Conservation (phyloP, 2,888 invertebrate species). For the Xylocampa areola region DNA sequence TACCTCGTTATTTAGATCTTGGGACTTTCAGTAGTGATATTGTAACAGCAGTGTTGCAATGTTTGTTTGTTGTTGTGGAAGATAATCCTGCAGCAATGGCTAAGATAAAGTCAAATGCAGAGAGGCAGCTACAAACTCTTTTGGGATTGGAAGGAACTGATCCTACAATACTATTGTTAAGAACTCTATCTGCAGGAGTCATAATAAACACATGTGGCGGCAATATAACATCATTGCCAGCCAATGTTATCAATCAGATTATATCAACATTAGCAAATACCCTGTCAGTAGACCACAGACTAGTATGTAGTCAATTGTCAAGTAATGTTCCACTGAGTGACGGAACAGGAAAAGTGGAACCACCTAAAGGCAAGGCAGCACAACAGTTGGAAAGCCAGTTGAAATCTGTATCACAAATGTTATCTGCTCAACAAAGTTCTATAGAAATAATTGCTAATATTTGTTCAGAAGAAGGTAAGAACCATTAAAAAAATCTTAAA, state of each 20-base stretch:
- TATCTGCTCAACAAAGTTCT: slow-evolving; percentile 92
- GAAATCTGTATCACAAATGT: slow-evolving; percentile 85
- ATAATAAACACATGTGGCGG: slow-evolving; percentile 88
- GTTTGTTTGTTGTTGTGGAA: slow-evolving; percentile 92
- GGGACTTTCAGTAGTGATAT: slow-evolving; percentile 89
- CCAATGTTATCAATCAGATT: slow-evolving; percentile 84
- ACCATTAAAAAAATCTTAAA: not conserved
- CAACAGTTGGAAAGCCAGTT: slow-evolving; percentile 84
- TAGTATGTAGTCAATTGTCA: slow-evolving; percentile 83
- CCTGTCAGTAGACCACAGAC: slow-evolving; percentile 88
- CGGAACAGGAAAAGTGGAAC: slow-evolving; percentile 68
- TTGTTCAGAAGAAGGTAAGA: slow-evolving; percentile 91
- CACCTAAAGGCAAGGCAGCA: slow-evolving; percentile 78
- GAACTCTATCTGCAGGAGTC: slow-evolving; percentile 90
- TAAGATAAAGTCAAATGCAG: slow-evolving; percentile 86
- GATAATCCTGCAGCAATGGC: slow-evolving; percentile 91
- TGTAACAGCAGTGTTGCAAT: slow-evolving; percentile 90
- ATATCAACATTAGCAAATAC: slow-evolving; percentile 86
- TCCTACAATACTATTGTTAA: slow-evolving; percentile 84
- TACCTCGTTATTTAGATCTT: slow-evolving; percentile 90
- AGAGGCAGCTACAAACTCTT: slow-evolving; percentile 79
- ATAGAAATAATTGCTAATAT: slow-evolving; percentile 93
- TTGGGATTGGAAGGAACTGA: slow-evolving; percentile 79
- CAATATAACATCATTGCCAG: slow-evolving; percentile 78
- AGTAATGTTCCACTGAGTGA: slow-evolving; percentile 83